Conservation (phyloP, 2,888 invertebrate species). For the Tetanocera ferruginea region DNA sequence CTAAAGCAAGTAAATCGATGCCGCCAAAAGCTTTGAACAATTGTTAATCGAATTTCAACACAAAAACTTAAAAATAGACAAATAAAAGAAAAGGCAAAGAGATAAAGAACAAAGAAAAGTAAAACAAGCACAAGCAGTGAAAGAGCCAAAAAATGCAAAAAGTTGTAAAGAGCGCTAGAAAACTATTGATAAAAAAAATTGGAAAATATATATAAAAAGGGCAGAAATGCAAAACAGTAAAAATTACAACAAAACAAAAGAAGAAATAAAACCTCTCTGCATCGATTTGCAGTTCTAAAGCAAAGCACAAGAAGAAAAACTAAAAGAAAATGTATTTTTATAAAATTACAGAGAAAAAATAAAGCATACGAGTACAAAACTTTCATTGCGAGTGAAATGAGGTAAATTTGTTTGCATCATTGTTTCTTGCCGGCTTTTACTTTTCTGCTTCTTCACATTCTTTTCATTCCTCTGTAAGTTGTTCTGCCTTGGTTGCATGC, state of each 20-base stretch:
- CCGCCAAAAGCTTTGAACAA: background rate
- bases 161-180: background rate
- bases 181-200: too few species aligned
- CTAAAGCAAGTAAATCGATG: background rate
- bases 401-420: background rate
- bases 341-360: background rate
- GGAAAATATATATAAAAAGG: background rate
- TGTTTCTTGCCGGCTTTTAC: background rate
- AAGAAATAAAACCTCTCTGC: background rate
- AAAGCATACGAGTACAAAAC: background rate
- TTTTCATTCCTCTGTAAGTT: background rate
- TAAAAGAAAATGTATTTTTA: background rate
- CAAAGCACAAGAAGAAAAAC: background rate
- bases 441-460: background rate
- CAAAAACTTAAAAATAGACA: background rate
- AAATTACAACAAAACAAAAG: background rate
- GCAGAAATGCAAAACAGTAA: background rate
- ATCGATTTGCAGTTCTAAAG: background rate
- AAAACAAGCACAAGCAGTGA: background rate
- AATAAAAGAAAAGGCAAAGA: background rate
- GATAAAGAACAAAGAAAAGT: background rate
- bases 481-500: background rate
- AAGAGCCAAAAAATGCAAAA: background rate
- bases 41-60: background rate
- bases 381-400: background rate